Base-by-base conservation (phyloP, 2,113 vertebrate species). In the Xerus inauris region DNA sequence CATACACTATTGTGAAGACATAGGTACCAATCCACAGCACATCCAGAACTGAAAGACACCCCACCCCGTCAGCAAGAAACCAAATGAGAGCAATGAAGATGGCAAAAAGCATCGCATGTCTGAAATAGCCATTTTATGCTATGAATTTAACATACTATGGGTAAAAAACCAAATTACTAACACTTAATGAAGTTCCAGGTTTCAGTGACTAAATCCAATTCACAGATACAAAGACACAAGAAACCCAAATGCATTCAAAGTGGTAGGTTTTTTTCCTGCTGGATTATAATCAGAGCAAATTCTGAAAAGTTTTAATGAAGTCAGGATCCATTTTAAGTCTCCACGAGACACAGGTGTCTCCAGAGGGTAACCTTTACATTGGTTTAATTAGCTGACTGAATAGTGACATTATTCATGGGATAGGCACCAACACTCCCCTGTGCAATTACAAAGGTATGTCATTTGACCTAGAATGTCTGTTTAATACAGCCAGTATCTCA, bases 21-120 rank as follows among this genome's bases (percentile, higher is more conserved):
- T 98, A 99, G 0, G 99, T 99, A 86, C 99, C 99, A 49, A 99
- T 98, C 99, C 99, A 99, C 80, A 99, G 98, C 5, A 99, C 99
- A 12, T 99, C 99, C 97, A 99, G 94, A 97, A 99, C 99, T 99
- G 98, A 73, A 97, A 73, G n/a, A 84, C 91, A 96, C 9, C 76
- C 7, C 92, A 65, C 1, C 57, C 0, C 3, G 51, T 85, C 49
- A 84, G 30, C 30, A 24, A 35, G 51, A 51, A 59, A 42, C 32
- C 91, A 95, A 20, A 87, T 0, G 42, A 19, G 32, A 67, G 95
- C 84, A 97, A 65, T 64, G 94, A 10, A 64, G 38, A 65, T 2
- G 32, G 9, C 64, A 72, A 42, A 59, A 45, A 40, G 12, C 45
- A 80, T 5, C 47, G 12, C 8, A 13, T 9, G 28, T 51, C 13